Base-by-base conservation (phyloP, 2,113 vertebrate species). In the Carlito syrichta region DNA sequence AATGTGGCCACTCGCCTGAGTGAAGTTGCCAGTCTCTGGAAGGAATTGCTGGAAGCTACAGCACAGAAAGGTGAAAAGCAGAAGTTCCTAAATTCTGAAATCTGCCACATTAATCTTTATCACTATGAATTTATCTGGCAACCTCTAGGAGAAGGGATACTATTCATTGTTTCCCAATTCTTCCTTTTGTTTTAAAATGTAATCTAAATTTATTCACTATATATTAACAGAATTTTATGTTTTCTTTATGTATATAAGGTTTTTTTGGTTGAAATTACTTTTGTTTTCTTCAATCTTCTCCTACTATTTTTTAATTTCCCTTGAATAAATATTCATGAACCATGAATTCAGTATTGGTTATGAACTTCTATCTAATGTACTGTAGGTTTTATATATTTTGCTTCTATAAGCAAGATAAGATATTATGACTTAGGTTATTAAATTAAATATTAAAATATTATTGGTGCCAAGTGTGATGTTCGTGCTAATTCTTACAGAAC, bases 41-140 rank as follows among this genome's bases (percentile, higher is more conserved):
- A 90, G 43, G 95, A 98, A 35, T 3, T 98, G 58, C 40, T 97
- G 71, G 96, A 94, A 2, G 85, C 94, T 1, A 97, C 92, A 43
- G 81, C 38, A 6, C 96, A 96, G n/a, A 98, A 86, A 98, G 98
- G 98, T 98, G 16, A 87, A 96, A 73, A 60, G 35, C 50, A 92
- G 32, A 71, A 27, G 0, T 40, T 85, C 16, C 32, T 73, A 69
- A 43, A 40, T 89, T 71, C n/a, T 77, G 35, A 81, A 62, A 50
- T 19, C 4, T 76, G 45, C 11, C 2, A 4, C 3, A 40, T 69
- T 38, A 5, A n/a, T 38, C 35, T 60, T 58, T 43, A 56, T 6
- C 23, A 86, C 38, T 45, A 27, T n/a, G 16, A 79, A 22, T 77
- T 73, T 89, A 10, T 52, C 25, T 74, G 30, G 16, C 48, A 20